Percentiles rank a stretch among this genome's conserved stretches.
These are phyloP conservation scores for Scaptodrosophila latifasciaeformis DNA, from an alignment of 2,888 invertebrate genomes.

Conservation along the genomic window DNA sequence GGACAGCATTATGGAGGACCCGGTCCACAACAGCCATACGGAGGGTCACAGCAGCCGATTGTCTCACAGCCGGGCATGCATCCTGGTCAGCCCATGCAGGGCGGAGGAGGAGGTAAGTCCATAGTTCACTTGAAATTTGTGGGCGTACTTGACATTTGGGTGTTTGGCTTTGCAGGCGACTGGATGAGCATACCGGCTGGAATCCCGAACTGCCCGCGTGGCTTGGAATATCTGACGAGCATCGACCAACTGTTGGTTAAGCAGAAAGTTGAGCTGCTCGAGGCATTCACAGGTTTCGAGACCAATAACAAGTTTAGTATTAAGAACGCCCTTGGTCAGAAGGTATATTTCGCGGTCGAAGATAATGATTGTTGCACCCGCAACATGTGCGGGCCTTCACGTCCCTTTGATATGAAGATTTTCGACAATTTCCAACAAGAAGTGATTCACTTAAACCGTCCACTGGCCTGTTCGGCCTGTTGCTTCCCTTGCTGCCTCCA, in stretches of 20 bases:
- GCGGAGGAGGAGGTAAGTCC: constrained; percentile 43
- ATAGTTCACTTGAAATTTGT: neutral
- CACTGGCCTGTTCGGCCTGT: constrained; percentile 87
- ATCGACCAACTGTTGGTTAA: constrained; percentile 89
- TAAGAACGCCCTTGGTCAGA: constrained; percentile 86
- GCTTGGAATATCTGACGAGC: constrained; percentile 92
- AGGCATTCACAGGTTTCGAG: constrained; percentile 88
- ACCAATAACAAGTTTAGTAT: constrained; percentile 92
- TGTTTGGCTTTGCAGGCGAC: constrained; percentile 78
- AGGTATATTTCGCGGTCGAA: constrained; percentile 86
- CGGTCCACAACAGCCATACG: constrained; percentile 27
- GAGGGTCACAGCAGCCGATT: constrained; percentile 59
- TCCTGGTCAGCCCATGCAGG: constrained; percentile 43
- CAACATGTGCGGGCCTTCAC: constrained; percentile 86
- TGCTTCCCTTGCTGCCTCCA: constrained; percentile 91
- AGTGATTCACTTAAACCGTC: constrained; percentile 89
- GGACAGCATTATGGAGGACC: constrained; percentile 41
- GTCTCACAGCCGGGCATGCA: constrained; percentile 68
- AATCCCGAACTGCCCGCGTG: constrained; percentile 85
- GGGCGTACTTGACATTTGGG: neutral
- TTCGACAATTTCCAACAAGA: constrained; percentile 88
- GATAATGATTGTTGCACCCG: constrained; percentile 90
- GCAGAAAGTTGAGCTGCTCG: constrained; percentile 86
- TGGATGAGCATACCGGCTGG: constrained; percentile 89
- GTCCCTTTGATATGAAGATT: constrained; percentile 92